phyloP scores from a whole-genome alignment of 2,113 vertebrate species.

The Choloepus hoffmanni region DNA sequence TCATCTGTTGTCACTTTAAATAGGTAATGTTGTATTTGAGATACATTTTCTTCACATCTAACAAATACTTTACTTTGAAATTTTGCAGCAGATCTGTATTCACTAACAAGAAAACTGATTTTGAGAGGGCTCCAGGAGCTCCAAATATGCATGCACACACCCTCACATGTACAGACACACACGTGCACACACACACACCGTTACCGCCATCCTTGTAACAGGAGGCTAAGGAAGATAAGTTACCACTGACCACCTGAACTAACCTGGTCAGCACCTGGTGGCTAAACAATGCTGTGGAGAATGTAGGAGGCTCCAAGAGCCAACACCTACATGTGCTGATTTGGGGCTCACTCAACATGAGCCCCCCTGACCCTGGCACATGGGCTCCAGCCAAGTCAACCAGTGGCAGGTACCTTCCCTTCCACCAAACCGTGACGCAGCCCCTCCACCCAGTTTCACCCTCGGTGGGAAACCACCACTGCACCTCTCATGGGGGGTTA shows the following conservation, averaged over 20 bases:
- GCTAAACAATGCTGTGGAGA: too few species aligned
- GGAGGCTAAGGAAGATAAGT: background rate
- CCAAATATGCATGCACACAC: background rate
- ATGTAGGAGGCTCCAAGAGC: too few species aligned
- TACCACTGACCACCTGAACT: background rate
- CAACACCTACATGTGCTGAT: too few species aligned
- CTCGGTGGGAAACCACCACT: too few species aligned
- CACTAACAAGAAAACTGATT: background rate
- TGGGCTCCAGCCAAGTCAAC: background rate
- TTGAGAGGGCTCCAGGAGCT: background rate
- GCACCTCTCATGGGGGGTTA: too few species aligned
- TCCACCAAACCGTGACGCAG: too few species aligned
- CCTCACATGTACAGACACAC: background rate
- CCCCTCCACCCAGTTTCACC: too few species aligned
- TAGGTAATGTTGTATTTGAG: background rate
- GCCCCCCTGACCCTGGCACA: background rate
- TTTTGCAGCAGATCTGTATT: background rate
- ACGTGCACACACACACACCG: rapidly evolving
- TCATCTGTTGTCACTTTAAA: background rate
- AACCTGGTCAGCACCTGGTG: background rate
- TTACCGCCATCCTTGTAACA: background rate
- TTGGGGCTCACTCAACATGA: rapidly evolving
- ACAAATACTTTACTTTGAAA: background rate
- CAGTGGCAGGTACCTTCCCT: too few species aligned
- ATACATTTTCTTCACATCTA: background rate